Evolutionary conservation across 2,888 invertebrate genomes (phyloP).

Genomic region (Drosophila mimica): DNA sequence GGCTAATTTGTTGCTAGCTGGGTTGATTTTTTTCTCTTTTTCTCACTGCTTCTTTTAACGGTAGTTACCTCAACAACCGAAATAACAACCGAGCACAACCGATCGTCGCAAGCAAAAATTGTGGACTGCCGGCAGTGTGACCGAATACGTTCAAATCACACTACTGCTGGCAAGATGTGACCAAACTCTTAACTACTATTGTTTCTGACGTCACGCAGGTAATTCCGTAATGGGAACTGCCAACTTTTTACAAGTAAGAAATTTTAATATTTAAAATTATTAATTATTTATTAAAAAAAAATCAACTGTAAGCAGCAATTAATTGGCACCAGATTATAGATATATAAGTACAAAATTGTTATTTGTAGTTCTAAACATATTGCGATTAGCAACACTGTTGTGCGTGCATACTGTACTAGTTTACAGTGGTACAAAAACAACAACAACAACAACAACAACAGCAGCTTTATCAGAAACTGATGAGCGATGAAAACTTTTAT

Average conservation of each 20-base stretch:
- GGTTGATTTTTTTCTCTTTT: conserved; percentile 27
- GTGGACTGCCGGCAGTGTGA: conserved; percentile 42
- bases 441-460: conserved; percentile 3
- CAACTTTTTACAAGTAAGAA: background rate
- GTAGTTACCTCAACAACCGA: conserved; percentile 59
- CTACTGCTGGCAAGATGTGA: conserved; percentile 22
- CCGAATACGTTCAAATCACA: conserved; percentile 1
- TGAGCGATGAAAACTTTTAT: conserved; percentile 2
- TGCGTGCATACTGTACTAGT: conserved; percentile 40
- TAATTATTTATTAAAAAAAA: background rate
- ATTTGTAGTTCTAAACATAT: background rate
- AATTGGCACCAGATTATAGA: background rate
- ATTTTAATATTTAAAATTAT: background rate
- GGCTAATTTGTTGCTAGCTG: conserved; percentile 46
- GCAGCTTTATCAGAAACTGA: conserved; percentile 14
- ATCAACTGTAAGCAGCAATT: background rate
- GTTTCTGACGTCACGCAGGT: conserved; percentile 20
- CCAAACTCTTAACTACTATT: conserved; percentile 7
- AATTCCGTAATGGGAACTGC: background rate
- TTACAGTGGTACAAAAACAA: conserved; percentile 4
- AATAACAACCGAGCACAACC: conserved; percentile 52
- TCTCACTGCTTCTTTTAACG: conserved; percentile 17
- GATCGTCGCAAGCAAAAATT: conserved; percentile 60
- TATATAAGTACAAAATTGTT: background rate
- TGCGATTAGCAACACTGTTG: conserved; percentile 26